Conservation (phyloP, 2,113 vertebrate species). For the Petromus typicus region DNA sequence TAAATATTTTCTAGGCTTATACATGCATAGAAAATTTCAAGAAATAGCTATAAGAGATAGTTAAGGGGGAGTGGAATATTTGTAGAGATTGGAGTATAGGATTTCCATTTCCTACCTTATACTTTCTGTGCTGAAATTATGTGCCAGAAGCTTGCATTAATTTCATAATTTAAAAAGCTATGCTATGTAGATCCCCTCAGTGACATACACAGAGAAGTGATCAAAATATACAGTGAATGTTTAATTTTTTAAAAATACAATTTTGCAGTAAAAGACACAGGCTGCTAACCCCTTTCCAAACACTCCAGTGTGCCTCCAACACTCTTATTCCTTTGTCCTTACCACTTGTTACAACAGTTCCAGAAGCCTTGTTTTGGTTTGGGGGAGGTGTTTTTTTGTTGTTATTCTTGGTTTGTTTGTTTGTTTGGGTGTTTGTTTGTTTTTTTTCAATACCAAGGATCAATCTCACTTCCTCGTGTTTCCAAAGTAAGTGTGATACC, state of each 20-base stretch:
- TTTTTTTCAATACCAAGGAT: no score
- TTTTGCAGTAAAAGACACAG: neutral
- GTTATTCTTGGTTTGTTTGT: no score
- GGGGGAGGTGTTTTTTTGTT: no score
- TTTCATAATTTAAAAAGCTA: conserved; percentile 1
- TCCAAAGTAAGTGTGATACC: no score
- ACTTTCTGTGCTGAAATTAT: neutral
- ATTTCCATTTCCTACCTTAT: neutral
- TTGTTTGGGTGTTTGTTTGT: no score
- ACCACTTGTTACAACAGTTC: neutral
- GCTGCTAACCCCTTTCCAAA: neutral
- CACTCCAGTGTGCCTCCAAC: neutral
- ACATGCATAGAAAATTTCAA: neutral
- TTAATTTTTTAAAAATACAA: neutral
- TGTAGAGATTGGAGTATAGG: neutral
- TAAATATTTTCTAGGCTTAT: conserved; percentile 21
- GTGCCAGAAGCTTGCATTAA: neutral
- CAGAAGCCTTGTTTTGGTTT: no score
- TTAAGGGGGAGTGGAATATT: neutral
- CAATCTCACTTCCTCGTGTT: no score
- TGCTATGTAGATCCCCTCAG: neutral
- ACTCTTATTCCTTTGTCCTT: neutral
- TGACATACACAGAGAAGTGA: neutral
- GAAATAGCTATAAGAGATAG: conserved; percentile 15
- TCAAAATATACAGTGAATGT: neutral